phyloP scores from a whole-genome alignment of 2,797 vertebrate genomes.

The Macropus fuliginosus region DNA sequence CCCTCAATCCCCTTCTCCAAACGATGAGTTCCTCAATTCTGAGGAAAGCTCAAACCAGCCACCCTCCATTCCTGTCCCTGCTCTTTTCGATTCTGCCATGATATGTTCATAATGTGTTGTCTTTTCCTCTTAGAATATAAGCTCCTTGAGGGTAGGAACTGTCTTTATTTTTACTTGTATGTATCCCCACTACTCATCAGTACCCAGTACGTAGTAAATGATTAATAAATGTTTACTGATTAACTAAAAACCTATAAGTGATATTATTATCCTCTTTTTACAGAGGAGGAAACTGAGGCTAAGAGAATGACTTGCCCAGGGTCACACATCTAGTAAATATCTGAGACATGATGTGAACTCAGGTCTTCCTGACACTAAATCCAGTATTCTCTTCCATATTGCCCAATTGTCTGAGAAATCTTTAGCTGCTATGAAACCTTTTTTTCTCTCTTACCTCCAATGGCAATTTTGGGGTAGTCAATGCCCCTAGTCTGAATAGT shows the following conservation, averaged over 20 bases:
- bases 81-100: neutral
- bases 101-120: neutral
- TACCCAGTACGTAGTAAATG: neutral
- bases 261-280: neutral
- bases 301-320: neutral
- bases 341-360: neutral
- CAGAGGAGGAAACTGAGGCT: neutral
- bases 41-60: neutral
- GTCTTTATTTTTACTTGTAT: neutral
- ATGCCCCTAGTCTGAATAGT: neutral
- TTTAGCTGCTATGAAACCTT: neutral
- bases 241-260: neutral
- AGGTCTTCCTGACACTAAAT: neutral
- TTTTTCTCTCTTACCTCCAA: neutral
- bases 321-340: neutral
- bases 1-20: neutral
- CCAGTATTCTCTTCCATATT: neutral
- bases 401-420: neutral
- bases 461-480: neutral
- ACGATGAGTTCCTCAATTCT: neutral
- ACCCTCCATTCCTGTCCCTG: neutral
- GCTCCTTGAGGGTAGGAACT: neutral
- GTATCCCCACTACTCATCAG: neutral
- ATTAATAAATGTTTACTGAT: neutral
- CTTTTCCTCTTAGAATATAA: neutral